A percentile compares a stretch with the other conserved stretches of the same genome.
Conservation (phyloP, 2,888 invertebrate genomes). For the Trisateles emortualis region DNA sequence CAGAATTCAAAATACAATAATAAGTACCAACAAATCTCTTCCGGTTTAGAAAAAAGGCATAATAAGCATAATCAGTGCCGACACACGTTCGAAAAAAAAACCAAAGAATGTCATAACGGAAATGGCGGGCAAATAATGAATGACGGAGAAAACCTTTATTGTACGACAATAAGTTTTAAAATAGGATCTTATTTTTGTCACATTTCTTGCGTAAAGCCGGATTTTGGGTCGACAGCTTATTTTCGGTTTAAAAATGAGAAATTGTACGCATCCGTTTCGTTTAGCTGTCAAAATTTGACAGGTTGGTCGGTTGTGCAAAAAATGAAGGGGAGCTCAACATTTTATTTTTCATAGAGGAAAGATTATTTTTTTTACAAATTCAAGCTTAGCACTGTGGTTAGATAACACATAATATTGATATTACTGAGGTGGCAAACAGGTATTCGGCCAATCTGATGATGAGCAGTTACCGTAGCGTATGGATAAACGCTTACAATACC, state of each 20-base stretch:
- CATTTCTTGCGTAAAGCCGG: slow-evolving; percentile 57
- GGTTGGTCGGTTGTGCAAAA: slow-evolving; percentile 50
- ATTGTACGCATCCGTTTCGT: slow-evolving; percentile 57
- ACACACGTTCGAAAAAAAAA: slow-evolving; percentile 47
- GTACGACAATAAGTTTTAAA: slow-evolving; percentile 20
- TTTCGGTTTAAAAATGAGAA: slow-evolving; percentile 52
- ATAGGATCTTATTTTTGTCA: slow-evolving; percentile 46
- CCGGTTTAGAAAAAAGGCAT: slow-evolving; percentile 24
- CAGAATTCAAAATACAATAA: slow-evolving; percentile 5
- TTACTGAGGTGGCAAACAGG: too few species aligned
- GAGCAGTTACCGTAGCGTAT: too few species aligned
- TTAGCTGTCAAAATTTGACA: slow-evolving; percentile 54
- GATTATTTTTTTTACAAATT: neutral
- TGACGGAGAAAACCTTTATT: slow-evolving; percentile 36
- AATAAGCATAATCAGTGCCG: slow-evolving; percentile 43
- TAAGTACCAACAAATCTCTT: slow-evolving; percentile 35
- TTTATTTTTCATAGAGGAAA: slow-evolving; percentile 10
- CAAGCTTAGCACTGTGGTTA: neutral
- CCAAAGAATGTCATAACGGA: slow-evolving; percentile 41
- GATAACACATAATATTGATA: too few species aligned
- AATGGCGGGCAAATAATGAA: slow-evolving; percentile 41
- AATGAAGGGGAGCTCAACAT: slow-evolving; percentile 34
- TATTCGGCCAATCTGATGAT: too few species aligned
- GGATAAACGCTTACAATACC: too few species aligned
- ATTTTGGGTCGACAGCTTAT: slow-evolving; percentile 53